phyloP scores from a whole-genome alignment of 2,888 invertebrate genomes.

The Crossocerus cetratus region DNA sequence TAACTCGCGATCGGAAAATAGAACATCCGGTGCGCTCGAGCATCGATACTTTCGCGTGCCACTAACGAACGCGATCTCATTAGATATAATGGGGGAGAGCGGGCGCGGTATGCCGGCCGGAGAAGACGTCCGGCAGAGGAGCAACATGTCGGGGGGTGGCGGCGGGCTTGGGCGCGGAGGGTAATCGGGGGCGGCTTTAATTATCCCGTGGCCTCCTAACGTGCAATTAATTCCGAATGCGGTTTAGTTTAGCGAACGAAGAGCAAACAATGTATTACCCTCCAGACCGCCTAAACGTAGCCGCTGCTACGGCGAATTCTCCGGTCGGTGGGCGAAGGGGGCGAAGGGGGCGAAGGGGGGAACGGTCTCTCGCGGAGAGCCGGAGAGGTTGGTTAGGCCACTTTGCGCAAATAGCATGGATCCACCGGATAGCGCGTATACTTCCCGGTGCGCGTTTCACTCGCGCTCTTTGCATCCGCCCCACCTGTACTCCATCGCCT shows the following conservation, averaged over 20 bases:
- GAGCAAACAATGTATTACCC: constrained; percentile 73
- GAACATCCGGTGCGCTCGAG: neutral
- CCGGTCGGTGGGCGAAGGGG: no score
- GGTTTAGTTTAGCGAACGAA: constrained; percentile 74
- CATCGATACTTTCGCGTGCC: neutral
- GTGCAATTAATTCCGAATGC: constrained; percentile 74
- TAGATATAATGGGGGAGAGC: constrained; percentile 3
- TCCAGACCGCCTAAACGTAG: constrained; percentile 67
- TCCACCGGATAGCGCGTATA: constrained; percentile 68
- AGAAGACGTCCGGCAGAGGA: constrained; percentile 64
- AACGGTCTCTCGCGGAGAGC: constrained; percentile 16
- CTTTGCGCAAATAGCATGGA: constrained; percentile 71
- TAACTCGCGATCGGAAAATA: neutral
- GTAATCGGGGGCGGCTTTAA: constrained; percentile 69
- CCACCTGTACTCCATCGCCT: constrained; percentile 41
- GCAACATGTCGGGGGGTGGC: constrained; percentile 54
- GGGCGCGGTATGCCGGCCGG: constrained; percentile 15
- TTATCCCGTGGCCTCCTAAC: constrained; percentile 71
- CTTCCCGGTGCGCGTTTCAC: constrained; percentile 43
- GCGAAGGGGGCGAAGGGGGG: constrained; percentile 35
- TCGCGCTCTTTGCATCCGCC: constrained; percentile 56
- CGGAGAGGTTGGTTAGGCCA: constrained; percentile 61
- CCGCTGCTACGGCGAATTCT: constrained; percentile 64
- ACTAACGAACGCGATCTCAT: constrained; percentile 6
- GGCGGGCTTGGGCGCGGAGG: constrained; percentile 39